phyloP scores from a whole-genome alignment of 2,113 vertebrate genomes.

The Mustela lutreola region DNA sequence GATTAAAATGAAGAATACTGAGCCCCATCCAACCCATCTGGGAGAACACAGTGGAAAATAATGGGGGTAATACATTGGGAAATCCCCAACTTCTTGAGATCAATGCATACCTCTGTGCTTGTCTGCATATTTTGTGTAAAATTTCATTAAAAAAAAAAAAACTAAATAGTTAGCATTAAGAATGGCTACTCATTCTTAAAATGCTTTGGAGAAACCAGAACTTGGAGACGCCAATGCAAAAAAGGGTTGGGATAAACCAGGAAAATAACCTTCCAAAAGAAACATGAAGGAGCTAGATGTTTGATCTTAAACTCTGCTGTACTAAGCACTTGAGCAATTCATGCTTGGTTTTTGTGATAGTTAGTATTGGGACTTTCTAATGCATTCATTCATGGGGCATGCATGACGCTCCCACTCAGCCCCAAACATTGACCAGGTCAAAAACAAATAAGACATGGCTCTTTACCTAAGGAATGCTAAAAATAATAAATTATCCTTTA shows the following conservation, averaged over 20 bases:
- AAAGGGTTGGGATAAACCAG: neutral
- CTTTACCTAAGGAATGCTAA: neutral
- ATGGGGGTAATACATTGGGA: neutral
- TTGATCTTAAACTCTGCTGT: neutral
- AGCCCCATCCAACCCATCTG: conserved; percentile 50
- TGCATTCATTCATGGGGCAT: neutral
- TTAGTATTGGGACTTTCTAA: neutral
- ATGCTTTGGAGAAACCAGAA: conserved; percentile 65
- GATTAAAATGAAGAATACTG: conserved; percentile 41
- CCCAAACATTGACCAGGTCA: neutral
- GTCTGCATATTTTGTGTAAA: conserved; percentile 58
- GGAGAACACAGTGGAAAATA: conserved; percentile 68
- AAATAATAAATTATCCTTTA: neutral
- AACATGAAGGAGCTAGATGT: neutral
- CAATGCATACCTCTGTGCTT: conserved; percentile 45
- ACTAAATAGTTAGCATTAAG: conserved; percentile 60
- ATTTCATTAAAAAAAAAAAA: conserved; percentile 53
- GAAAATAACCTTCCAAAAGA: conserved; percentile 14
- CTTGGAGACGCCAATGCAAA: neutral
- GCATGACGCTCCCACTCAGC: neutral
- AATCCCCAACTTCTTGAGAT: conserved; percentile 45
- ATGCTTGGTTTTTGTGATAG: neutral
- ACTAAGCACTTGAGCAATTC: neutral
- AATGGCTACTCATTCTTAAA: conserved; percentile 60
- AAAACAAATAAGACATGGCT: neutral